These are phyloP conservation scores for Hoplostethus mediterraneus DNA, from an alignment of 2,797 vertebrate genomes.

Conservation along the genomic window DNA sequence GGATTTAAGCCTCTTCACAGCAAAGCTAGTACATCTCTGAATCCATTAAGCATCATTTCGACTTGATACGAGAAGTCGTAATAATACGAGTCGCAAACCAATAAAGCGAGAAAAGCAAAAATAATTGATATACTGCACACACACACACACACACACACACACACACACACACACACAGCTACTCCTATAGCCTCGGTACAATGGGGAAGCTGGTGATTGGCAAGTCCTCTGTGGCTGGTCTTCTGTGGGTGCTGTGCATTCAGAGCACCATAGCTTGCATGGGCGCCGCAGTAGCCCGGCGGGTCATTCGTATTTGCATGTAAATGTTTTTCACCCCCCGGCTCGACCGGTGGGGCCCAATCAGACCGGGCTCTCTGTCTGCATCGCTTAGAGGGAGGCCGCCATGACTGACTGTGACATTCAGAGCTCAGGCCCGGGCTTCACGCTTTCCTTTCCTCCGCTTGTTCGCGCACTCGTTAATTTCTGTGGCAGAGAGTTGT, in stretches of 20 bases:
- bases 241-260: slow-evolving; percentile 64
- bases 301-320: slow-evolving; percentile 86
- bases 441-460: slow-evolving; percentile 62
- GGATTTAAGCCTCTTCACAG: slow-evolving; percentile 65
- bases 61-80: slow-evolving; percentile 36
- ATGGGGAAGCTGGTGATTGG: slow-evolving; percentile 72
- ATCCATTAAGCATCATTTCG: slow-evolving; percentile 68
- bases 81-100: slow-evolving; percentile 60
- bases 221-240: slow-evolving; percentile 61
- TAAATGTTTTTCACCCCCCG: slow-evolving; percentile 84
- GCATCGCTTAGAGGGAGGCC: slow-evolving; percentile 77
- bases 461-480: slow-evolving; percentile 64
- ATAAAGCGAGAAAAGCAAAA: slow-evolving; percentile 55
- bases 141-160: slow-evolving; percentile 66
- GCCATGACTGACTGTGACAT: slow-evolving; percentile 80
- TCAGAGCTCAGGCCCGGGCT: slow-evolving; percentile 66
- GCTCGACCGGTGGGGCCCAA: slow-evolving; percentile 78
- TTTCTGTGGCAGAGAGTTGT: slow-evolving; percentile 60
- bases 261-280: slow-evolving; percentile 64
- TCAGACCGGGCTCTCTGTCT: slow-evolving; percentile 83
- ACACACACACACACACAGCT: slow-evolving; percentile 55
- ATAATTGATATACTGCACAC: slow-evolving; percentile 66
- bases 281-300: slow-evolving; percentile 65
- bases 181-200: slow-evolving; percentile 65
- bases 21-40: slow-evolving; percentile 66